phyloP scores from a whole-genome alignment of 2,888 invertebrate genomes.

The Operophtera brumata region DNA sequence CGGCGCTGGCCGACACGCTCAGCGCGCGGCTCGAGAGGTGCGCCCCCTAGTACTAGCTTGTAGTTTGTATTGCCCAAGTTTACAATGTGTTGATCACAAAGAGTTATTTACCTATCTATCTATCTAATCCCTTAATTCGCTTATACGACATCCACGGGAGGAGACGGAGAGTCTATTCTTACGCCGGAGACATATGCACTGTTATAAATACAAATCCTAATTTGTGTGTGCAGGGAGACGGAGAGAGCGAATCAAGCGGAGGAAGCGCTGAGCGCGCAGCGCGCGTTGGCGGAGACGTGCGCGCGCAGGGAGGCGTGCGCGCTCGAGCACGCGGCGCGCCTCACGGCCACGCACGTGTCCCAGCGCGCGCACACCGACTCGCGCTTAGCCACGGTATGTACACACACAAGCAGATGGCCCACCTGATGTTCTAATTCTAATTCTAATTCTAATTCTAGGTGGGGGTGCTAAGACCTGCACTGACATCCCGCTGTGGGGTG shows the following conservation, averaged over 20 bases:
- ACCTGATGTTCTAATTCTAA: too few species aligned
- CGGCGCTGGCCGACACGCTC: slow-evolving; percentile 68
- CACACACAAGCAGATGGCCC: too few species aligned
- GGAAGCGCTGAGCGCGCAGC: slow-evolving; percentile 48
- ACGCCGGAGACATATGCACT: too few species aligned
- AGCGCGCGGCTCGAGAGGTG: slow-evolving; percentile 55
- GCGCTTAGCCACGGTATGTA: slow-evolving; percentile 43
- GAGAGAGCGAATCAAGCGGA: slow-evolving; percentile 58
- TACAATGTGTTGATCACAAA: too few species aligned
- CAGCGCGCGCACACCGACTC: slow-evolving; percentile 38
- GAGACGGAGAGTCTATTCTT: too few species aligned
- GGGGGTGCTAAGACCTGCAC: too few species aligned
- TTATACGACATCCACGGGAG: too few species aligned
- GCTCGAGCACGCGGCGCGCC: slow-evolving; percentile 61
- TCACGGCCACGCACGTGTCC: slow-evolving; percentile 60
- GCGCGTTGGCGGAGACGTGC: slow-evolving; percentile 65
- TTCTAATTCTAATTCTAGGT: too few species aligned
- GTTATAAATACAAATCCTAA: not conserved
- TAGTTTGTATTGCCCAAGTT: too few species aligned
- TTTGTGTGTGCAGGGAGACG: slow-evolving; percentile 45
- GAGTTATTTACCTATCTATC: too few species aligned
- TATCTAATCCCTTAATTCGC: too few species aligned
- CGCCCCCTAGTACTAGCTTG: not conserved
- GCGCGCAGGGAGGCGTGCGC: slow-evolving; percentile 65
- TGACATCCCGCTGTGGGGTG: too few species aligned